A percentile compares a stretch with the other conserved stretches of the same genome.
These are phyloP conservation scores for Eueremaeus valkanovi DNA, from an alignment of 2,888 invertebrate genomes.

Conservation along the genomic window DNA sequence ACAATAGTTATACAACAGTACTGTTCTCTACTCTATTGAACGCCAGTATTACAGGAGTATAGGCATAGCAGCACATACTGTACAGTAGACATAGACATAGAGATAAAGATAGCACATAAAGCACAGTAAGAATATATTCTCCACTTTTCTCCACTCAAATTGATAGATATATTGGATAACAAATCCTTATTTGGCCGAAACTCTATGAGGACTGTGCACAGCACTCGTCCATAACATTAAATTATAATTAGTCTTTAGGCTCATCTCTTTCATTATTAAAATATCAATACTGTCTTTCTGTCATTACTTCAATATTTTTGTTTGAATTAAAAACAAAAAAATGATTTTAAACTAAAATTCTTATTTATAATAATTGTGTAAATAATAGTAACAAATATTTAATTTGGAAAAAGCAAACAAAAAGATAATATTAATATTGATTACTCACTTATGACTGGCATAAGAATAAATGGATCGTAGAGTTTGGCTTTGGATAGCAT, in stretches of 20 bases:
- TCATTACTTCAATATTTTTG: no score
- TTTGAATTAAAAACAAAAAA: no score
- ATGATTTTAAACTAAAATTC: not conserved
- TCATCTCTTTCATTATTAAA: not conserved
- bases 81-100: no score
- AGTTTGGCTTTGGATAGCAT: conserved; percentile 78
- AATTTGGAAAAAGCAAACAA: not conserved
- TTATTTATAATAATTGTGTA: not conserved
- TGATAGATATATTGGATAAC: not conserved
- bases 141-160: not conserved
- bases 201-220: not conserved
- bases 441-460: conserved; percentile 87
- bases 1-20: no score
- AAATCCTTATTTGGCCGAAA: conserved; percentile 3
- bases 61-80: no score
- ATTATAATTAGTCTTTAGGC: not conserved
- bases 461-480: conserved; percentile 80
- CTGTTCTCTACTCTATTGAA: no score
- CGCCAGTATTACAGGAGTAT: no score
- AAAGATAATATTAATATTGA: conserved; percentile 10
- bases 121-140: not conserved
- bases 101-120: not conserved
- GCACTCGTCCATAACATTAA: not conserved
- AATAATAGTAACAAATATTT: not conserved
- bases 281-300: no score